Percentiles rank a stretch among this genome's conserved stretches.
These are phyloP conservation scores for Drosophila anomalipes DNA, from an alignment of 2,888 invertebrate species.

Conservation along the genomic window DNA sequence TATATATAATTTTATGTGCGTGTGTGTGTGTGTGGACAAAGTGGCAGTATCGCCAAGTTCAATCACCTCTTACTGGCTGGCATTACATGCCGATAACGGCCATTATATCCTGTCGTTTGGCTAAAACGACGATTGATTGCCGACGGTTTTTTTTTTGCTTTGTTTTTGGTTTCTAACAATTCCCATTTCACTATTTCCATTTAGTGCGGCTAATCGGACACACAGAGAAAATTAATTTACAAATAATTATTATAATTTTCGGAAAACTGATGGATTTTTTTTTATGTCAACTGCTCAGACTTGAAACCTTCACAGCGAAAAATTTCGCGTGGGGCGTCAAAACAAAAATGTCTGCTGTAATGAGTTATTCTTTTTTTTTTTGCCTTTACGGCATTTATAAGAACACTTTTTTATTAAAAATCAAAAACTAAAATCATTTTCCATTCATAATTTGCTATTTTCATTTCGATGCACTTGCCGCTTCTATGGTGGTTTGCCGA, in stretches of 20 bases:
- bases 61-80: constrained; percentile 62
- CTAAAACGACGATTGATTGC: constrained; percentile 43
- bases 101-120: constrained; percentile 60
- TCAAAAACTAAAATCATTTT: neutral
- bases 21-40: constrained; percentile 5
- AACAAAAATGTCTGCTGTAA: neutral
- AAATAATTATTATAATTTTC: neutral
- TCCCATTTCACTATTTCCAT: constrained; percentile 10
- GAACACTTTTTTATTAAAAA: neutral
- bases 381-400: neutral
- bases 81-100: constrained; percentile 67
- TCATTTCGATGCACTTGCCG: neutral
- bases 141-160: neutral
- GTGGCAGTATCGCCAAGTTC: constrained; percentile 58
- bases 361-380: neutral
- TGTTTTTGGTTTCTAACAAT: constrained; percentile 26
- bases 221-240: neutral
- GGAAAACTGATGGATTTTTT: too few species aligned
- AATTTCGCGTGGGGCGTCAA: neutral
- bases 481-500: neutral
- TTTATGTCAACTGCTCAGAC: neutral
- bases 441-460: neutral
- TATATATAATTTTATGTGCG: neutral
- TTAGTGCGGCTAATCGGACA: neutral
- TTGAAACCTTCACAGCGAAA: neutral